Conservation (phyloP, 2,113 vertebrate species). For the Epinephelus fuscoguttatus region DNA sequence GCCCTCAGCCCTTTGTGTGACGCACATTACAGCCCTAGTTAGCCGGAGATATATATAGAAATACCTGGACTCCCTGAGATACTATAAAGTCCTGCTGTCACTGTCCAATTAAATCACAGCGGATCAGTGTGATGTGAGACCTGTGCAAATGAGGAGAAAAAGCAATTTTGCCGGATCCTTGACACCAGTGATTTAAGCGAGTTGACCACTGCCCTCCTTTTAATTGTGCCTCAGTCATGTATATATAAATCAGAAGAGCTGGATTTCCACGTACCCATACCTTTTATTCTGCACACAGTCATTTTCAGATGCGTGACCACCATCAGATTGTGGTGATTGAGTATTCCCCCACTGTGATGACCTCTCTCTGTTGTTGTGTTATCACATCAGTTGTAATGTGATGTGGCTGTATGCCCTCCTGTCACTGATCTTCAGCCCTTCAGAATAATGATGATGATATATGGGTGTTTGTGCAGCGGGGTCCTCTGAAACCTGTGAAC, state of each 20-base stretch:
- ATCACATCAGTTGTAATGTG: conserved; percentile 52
- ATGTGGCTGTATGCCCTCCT: conserved; percentile 41
- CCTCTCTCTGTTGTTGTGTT: conserved; percentile 31
- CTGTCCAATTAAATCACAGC: conserved; percentile 40
- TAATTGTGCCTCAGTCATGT: conserved; percentile 37
- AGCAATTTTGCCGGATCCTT: conserved; percentile 54
- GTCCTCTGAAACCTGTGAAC: conserved; percentile 59
- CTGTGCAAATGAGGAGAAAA: conserved; percentile 61
- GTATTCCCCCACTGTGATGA: conserved; percentile 4
- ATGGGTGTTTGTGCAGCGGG: conserved; percentile 58
- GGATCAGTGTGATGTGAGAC: conserved; percentile 56
- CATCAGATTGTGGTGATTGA: neutral
- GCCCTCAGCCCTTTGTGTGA: conserved; percentile 4
- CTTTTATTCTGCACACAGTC: neutral
- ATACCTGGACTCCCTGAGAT: conserved; percentile 11
- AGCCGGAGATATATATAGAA: conserved; percentile 1
- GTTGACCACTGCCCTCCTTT: conserved; percentile 22
- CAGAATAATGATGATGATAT: conserved; percentile 71
- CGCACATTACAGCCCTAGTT: neutral
- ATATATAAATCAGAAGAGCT: conserved; percentile 15
- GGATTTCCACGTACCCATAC: neutral
- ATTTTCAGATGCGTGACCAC: neutral
- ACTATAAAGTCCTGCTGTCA: conserved; percentile 3
- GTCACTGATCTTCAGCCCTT: conserved; percentile 67
- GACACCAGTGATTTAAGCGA: conserved; percentile 47